Evolutionary conservation across 2,797 vertebrate species (phyloP).

Genomic region (Pangasius sanitwongsei): DNA sequence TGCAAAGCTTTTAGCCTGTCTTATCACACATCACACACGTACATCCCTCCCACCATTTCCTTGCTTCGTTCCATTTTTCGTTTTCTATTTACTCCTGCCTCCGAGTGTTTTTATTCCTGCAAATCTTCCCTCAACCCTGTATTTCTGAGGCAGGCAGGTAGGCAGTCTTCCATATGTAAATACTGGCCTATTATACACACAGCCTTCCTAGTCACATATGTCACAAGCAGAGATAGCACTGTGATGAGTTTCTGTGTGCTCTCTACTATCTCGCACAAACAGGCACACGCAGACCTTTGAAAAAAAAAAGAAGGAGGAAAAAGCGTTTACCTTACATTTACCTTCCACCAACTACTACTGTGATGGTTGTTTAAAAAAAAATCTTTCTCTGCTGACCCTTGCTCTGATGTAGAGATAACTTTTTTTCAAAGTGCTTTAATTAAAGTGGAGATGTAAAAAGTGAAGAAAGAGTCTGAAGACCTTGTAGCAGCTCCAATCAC

Average conservation of each 20-base stretch:
- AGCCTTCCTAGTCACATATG: slow-evolving; percentile 51
- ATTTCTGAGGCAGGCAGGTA: slow-evolving; percentile 57
- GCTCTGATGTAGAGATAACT: slow-evolving; percentile 39
- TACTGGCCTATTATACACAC: slow-evolving; percentile 53
- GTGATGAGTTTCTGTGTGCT: slow-evolving; percentile 67
- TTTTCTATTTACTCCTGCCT: slow-evolving; percentile 63
- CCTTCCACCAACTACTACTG: slow-evolving; percentile 29
- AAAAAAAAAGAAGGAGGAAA: slow-evolving; percentile 40
- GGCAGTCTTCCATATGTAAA: slow-evolving; percentile 60
- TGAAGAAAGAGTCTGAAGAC: slow-evolving; percentile 55
- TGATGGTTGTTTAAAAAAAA: slow-evolving; percentile 29
- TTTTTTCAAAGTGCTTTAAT: slow-evolving; percentile 59
- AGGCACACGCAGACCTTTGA: slow-evolving; percentile 64
- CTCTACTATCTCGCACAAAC: slow-evolving; percentile 68
- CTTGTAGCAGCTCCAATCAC: slow-evolving; percentile 63
- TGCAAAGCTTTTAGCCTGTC: slow-evolving; percentile 54
- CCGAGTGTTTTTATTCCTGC: slow-evolving; percentile 57
- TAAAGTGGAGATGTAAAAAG: slow-evolving; percentile 56
- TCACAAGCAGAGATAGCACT: slow-evolving; percentile 62
- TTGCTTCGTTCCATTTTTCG: slow-evolving; percentile 47
- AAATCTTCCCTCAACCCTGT: slow-evolving; percentile 57
- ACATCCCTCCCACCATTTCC: slow-evolving; percentile 53
- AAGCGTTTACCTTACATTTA: slow-evolving; percentile 43
- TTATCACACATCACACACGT: slow-evolving; percentile 54
- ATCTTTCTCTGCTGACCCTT: background rate